phyloP scores from a whole-genome alignment of 2,888 invertebrate species.

The Archips xylosteana region DNA sequence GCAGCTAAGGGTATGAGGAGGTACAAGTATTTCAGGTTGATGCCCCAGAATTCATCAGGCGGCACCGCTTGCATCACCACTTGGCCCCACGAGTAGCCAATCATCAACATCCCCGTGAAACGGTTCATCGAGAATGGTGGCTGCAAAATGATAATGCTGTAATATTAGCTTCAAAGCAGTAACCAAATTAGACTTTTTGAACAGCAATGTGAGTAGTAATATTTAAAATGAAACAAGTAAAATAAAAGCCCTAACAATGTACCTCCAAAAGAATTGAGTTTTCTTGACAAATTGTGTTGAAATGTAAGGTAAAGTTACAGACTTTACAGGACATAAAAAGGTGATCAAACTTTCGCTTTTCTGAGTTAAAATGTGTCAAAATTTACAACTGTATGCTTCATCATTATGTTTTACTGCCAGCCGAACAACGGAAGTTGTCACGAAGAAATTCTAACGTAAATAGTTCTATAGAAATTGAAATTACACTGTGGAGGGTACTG shows the following conservation, averaged over 20 bases:
- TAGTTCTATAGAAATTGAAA: not conserved
- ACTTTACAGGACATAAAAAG: no score
- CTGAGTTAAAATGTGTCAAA: not conserved
- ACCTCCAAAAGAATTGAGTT: no score
- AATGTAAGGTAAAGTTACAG: no score
- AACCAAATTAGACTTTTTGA: no score
- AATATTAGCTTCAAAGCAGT: not conserved
- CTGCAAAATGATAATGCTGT: conserved; percentile 68
- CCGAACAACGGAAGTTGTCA: not conserved
- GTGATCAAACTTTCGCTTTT: no score
- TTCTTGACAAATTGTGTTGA: no score
- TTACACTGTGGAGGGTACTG: conserved; percentile 9
- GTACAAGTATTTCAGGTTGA: conserved; percentile 90
- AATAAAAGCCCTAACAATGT: no score
- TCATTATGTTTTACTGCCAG: not conserved
- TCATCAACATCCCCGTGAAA: conserved; percentile 91
- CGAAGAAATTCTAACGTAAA: conserved; percentile 17
- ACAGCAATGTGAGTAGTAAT: no score
- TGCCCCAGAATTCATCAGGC: conserved; percentile 88
- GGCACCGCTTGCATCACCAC: conserved; percentile 92
- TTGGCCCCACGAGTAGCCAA: conserved; percentile 93
- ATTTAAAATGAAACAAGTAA: no score
- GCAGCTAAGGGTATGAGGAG: conserved; percentile 90
- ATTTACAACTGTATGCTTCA: not conserved
- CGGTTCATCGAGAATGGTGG: conserved; percentile 93